phyloP scores from a whole-genome alignment of 2,888 invertebrate species.

The Macrosiphum euphorbiae region DNA sequence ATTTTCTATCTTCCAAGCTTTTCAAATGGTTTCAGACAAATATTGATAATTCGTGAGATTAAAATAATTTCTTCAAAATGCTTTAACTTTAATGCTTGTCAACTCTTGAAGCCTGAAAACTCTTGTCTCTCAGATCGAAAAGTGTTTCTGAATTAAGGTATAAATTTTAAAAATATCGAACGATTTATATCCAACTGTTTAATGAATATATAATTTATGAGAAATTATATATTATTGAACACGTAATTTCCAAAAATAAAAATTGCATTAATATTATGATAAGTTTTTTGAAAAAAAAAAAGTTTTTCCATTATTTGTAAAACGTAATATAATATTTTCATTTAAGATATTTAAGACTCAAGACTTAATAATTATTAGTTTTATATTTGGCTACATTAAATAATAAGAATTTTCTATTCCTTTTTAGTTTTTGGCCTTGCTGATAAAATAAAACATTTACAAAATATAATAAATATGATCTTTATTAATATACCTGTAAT shows the following conservation, averaged over 20 bases:
- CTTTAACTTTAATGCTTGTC: neutral
- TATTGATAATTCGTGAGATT: neutral
- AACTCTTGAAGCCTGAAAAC: neutral
- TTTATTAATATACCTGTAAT: neutral
- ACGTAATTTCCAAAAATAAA: neutral
- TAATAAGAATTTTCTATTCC: neutral
- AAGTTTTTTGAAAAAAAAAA: too few species aligned
- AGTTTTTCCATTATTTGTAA: too few species aligned
- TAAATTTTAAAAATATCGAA: neutral
- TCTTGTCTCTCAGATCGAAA: neutral
- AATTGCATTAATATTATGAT: neutral
- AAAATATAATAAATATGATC: neutral
- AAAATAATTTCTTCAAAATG: neutral
- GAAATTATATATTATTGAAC: neutral
- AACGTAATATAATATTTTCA: too few species aligned
- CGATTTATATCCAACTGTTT: neutral
- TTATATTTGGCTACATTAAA: neutral
- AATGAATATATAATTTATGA: neutral
- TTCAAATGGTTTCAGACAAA: neutral
- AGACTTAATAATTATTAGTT: too few species aligned
- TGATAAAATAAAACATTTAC: neutral
- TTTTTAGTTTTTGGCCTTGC: neutral
- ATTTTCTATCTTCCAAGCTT: neutral
- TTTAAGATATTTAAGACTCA: too few species aligned
- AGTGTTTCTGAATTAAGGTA: neutral